A percentile compares a stretch with the other conserved stretches of the same genome.
phyloP scores from a whole-genome alignment of 2,113 vertebrate species.

The Notiomystis cincta region DNA sequence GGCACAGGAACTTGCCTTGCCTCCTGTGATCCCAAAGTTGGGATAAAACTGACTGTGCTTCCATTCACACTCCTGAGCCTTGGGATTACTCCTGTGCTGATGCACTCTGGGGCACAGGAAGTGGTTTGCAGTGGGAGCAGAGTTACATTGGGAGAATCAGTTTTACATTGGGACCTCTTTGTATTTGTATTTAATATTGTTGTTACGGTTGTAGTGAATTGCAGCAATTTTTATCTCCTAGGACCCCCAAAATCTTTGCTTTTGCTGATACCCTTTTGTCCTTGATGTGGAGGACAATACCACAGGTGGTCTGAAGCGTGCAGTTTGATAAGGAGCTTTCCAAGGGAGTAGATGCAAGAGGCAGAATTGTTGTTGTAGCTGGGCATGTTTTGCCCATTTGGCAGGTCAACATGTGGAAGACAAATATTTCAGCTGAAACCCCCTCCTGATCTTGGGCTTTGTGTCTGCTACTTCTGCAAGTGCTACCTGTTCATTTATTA shows the following conservation, averaged over 20 bases:
- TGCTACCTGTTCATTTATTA: slow-evolving; percentile 5
- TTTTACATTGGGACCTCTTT: neutral
- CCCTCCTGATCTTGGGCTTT: neutral
- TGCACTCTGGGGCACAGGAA: neutral
- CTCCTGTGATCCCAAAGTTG: neutral
- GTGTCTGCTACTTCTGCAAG: neutral
- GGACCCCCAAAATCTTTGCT: neutral
- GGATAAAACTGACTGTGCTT: neutral
- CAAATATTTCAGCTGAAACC: neutral
- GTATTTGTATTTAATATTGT: neutral
- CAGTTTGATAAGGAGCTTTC: neutral
- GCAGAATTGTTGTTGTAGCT: neutral
- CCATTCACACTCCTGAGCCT: neutral
- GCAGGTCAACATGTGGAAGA: neutral
- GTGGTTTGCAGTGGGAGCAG: neutral
- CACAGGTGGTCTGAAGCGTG: neutral
- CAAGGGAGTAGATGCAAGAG: neutral
- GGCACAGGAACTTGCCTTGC: neutral
- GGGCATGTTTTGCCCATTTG: neutral
- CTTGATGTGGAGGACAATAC: neutral
- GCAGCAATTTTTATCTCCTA: neutral
- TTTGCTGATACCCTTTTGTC: neutral
- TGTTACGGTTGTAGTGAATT: neutral
- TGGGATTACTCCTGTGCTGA: neutral
- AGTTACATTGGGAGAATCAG: neutral